Base-by-base conservation (phyloP, 2,797 vertebrate species). In the Acanthornis magna region DNA sequence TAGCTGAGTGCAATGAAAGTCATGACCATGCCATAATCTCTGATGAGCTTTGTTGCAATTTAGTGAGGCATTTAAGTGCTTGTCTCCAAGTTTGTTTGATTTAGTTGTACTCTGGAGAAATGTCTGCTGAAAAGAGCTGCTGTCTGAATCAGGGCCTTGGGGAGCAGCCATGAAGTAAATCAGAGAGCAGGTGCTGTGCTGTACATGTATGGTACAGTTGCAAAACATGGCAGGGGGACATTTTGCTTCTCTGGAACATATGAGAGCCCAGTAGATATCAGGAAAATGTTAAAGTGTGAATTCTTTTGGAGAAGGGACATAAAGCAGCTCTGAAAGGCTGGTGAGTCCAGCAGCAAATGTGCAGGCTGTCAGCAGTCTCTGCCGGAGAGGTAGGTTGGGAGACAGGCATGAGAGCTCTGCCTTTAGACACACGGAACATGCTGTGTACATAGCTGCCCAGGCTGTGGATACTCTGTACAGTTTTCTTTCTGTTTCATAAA, bases 61-160 rank as follows among this genome's bases (percentile, higher is more conserved):
- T 87, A 74, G 74, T 38, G 42, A 76, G 74, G 55, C 60, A 47
- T 88, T 79, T 89, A 71, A 78, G 27, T 79, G 38, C 66, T 88
- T 74, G 27, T 92, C 38, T 88, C 40, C 34, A 71, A 29, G 42
- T 94, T 91, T 86, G 76, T 86, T 95, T 92, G 78, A 87, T 94
- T 92, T 85, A 91, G 50, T 85, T 45, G 68, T 87, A 32, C 67
- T 87, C 57, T 45, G 47, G 65, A 94, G 74, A 88, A 83, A 66
- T 57, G 57, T 65, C 21, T 85, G 17, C 32, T 89, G 81, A 91
- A 73, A 88, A 76, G 85, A 87, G 57, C 61, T 91, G 19, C 67
- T 89, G 7, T 67, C 42, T 91, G 81, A 82, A 91, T 89, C 58
- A 51, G 27, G 20, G 18, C 65, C 57, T 91, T 88, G 72, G 61